These are phyloP conservation scores for Hydrolagus affinis DNA, from an alignment of 2,113 vertebrate species.

Conservation along the genomic window DNA sequence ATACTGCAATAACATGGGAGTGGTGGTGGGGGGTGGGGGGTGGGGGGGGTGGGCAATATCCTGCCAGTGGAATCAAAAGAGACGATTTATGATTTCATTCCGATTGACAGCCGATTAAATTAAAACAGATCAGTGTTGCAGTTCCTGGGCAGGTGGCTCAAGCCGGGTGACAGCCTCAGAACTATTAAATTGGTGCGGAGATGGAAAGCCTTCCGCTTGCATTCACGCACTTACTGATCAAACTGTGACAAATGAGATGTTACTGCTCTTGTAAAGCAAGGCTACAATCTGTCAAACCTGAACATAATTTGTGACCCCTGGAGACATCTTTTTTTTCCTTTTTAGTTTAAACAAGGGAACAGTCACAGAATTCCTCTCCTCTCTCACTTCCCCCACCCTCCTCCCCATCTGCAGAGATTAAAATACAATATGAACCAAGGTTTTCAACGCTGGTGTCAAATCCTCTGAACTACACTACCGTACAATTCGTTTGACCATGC, in stretches of 20 bases:
- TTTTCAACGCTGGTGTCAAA: background rate
- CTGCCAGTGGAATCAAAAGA: slow-evolving; percentile 60
- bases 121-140: slow-evolving; percentile 71
- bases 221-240: slow-evolving; percentile 76
- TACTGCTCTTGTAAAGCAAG: slow-evolving; percentile 79
- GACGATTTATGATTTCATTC: slow-evolving; percentile 66
- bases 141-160: slow-evolving; percentile 63
- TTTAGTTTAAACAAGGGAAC: slow-evolving; percentile 69
- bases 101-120: slow-evolving; percentile 69
- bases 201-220: slow-evolving; percentile 70
- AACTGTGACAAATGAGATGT: slow-evolving; percentile 85
- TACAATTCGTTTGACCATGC: background rate
- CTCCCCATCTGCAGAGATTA: background rate
- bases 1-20: slow-evolving; percentile 33
- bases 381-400: background rate
- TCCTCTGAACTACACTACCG: background rate
- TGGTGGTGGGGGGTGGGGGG: no score
- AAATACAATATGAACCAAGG: background rate
- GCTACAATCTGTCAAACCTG: slow-evolving; percentile 88
- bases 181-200: slow-evolving; percentile 73
- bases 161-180: slow-evolving; percentile 53
- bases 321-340: slow-evolving; percentile 66
- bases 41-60: no score
- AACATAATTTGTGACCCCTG: slow-evolving; percentile 77
- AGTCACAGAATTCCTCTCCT: slow-evolving; percentile 28